phyloP scores from a whole-genome alignment of 1,140 invertebrate genomes.

The Holotrichia oblita region DNA sequence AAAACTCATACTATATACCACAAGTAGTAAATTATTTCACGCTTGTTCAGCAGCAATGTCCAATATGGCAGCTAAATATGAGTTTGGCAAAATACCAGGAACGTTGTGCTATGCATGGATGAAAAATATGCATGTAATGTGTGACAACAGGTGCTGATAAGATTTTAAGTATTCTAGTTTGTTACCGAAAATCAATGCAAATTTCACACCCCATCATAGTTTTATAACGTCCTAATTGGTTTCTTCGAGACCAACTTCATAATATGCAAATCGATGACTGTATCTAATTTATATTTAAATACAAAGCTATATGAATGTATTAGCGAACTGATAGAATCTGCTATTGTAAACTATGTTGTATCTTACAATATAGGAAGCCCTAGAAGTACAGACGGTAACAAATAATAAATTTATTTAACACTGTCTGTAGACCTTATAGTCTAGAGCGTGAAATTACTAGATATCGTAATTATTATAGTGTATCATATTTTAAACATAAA shows the following conservation, averaged over 20 bases:
- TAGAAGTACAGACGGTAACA: too few relatives aligned
- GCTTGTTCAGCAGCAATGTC: neutral
- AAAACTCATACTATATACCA: neutral
- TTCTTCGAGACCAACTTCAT: neutral
- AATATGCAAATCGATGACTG: too few relatives aligned
- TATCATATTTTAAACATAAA: too few relatives aligned
- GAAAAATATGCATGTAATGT: constrained; percentile 31
- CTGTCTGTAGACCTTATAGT: too few relatives aligned
- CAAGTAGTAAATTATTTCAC: neutral
- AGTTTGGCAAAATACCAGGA: constrained; percentile 19
- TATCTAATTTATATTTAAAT: too few relatives aligned
- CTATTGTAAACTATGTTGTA: too few relatives aligned
- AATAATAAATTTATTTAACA: too few relatives aligned
- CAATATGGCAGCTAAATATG: neutral
- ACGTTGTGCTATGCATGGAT: neutral
- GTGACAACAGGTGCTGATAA: neutral
- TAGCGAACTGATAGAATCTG: too few relatives aligned
- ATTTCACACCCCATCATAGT: neutral
- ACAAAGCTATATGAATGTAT: too few relatives aligned
- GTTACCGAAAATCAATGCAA: neutral
- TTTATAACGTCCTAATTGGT: neutral
- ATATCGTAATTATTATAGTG: too few relatives aligned
- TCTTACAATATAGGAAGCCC: too few relatives aligned
- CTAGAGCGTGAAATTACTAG: too few relatives aligned
- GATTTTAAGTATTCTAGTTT: neutral